Conservation (phyloP, 2,797 vertebrate species). For the Coilia nasus region DNA sequence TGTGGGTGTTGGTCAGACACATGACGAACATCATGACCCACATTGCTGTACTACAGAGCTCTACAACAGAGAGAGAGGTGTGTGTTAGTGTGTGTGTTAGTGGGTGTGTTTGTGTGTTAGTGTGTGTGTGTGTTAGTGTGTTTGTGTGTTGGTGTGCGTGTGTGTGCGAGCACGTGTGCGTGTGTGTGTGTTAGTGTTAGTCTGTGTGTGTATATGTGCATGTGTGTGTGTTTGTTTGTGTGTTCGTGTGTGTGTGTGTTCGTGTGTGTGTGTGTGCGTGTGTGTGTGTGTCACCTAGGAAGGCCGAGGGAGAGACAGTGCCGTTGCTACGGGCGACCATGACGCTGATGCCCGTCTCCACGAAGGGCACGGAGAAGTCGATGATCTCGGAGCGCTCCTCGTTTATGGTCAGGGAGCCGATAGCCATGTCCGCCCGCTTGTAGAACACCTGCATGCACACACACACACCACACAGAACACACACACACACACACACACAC, state of each 20-base stretch:
- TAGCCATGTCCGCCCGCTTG: constrained; percentile 96
- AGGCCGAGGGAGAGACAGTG: constrained; percentile 95
- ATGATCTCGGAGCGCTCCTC: constrained; percentile 97
- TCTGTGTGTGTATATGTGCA: background rate
- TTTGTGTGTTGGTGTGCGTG: background rate
- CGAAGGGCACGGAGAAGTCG: constrained; percentile 96
- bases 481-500: too few relatives aligned
- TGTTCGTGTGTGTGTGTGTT: background rate
- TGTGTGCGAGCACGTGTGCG: background rate
- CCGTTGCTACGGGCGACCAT: constrained; percentile 97
- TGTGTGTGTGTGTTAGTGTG: too few relatives aligned
- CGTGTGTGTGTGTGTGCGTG: background rate
- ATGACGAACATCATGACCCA: constrained; percentile 18
- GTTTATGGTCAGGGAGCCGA: constrained; percentile 96
- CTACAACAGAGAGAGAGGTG: background rate
- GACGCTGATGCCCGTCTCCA: constrained; percentile 97
- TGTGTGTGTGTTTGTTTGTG: constrained; percentile 4
- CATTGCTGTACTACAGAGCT: background rate
- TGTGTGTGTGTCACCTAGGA: constrained; percentile 81
- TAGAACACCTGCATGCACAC: too few relatives aligned
- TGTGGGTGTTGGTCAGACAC: background rate
- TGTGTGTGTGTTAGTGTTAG: background rate
- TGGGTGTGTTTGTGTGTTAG: background rate
- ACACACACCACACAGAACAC: too few relatives aligned
- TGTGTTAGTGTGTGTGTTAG: background rate